These are phyloP conservation scores for Synchiropus splendidus DNA, from an alignment of 2,113 vertebrate genomes.

Conservation along the genomic window DNA sequence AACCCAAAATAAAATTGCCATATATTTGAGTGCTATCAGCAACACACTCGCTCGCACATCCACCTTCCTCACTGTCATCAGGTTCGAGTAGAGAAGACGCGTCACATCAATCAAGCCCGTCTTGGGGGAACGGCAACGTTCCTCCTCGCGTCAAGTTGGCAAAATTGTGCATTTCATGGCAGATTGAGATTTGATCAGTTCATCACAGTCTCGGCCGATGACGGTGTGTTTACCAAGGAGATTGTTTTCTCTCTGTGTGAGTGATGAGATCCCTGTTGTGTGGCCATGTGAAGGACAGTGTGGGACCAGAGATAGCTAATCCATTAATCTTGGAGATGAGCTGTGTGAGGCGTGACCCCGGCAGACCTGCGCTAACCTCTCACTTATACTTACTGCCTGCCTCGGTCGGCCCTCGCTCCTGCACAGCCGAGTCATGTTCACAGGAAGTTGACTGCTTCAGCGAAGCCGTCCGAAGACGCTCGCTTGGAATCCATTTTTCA, in stretches of 20 bases:
- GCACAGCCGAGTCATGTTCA: no score
- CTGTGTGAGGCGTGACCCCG: constrained; percentile 43
- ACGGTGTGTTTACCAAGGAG: constrained; percentile 15
- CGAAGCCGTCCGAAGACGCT: no score
- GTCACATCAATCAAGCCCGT: constrained; percentile 32
- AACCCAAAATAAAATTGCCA: constrained; percentile 21
- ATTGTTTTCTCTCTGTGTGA: constrained; percentile 25
- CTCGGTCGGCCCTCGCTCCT: no score
- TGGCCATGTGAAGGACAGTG: constrained; percentile 49
- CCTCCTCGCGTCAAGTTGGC: constrained; percentile 10
- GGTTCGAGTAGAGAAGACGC: constrained; percentile 22
- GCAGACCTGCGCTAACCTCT: constrained; percentile 27
- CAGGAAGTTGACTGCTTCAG: no score
- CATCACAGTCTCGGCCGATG: constrained; percentile 15
- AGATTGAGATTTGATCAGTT: constrained; percentile 31
- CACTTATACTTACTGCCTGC: constrained; percentile 6
- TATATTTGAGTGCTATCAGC: no score
- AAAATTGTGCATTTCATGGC: constrained; percentile 26
- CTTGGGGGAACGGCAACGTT: constrained; percentile 22
- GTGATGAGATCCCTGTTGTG: constrained; percentile 26
- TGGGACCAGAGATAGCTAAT: constrained; percentile 55
- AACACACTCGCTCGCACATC: constrained; percentile 5
- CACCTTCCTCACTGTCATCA: constrained; percentile 28
- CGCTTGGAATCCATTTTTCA: no score
- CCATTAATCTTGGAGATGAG: constrained; percentile 61